Evolutionary conservation across 1,140 invertebrate species (phyloP), one percentile per base, ranked within the genome.

Genomic region (Eubasilissa regina): DNA sequence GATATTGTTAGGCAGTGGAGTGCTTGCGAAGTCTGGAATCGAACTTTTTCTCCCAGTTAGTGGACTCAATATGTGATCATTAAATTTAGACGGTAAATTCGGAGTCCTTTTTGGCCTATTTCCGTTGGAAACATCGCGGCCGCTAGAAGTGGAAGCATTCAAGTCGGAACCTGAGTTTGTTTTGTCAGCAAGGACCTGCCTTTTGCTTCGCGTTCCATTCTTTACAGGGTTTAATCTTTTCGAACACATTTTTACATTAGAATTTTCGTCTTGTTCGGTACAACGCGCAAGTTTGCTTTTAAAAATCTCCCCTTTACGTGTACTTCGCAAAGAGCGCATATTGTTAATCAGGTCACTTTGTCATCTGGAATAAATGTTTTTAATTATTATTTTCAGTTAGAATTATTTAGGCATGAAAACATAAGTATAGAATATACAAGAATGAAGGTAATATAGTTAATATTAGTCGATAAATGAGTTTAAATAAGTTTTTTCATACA

Each of bases 91-190:
- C 0, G 81, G 78, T 0, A 80, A 4, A 21, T 70, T 43, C 15
- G 74, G 75, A 15, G 25, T 62, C 55, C 81, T 75, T 60, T 80
- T 82, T 17, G 81, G 81, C 25, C 81, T 74, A 55, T n/a, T 74
- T 0, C n/a, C 4, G 13, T 15, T 48, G 13, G 44, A 45, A 9
- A 17, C 58, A 19, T 80, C 60, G 17, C 66, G 35, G 17, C 21
- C 48, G 19, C 47, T 70, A 12, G 77, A 62, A 4, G 80, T 15
- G 1, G 80, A 79, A 4, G 48, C n/a, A 51, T 82, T 82, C n/a
- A 56, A 25, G 25, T 80, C 81, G 4, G 78, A 80, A 56, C 70
- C 79, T 10, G 78, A 77, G 55, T 83, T 83, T 9, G 81, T 83
- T 62, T 66, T 77, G 48, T 83, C 79, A 12, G 76, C 75, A 35